Evolutionary conservation across 2,888 invertebrate species (phyloP), one percentile per base, ranked within the genome.

Genomic region (Drosophila macrothrix): DNA sequence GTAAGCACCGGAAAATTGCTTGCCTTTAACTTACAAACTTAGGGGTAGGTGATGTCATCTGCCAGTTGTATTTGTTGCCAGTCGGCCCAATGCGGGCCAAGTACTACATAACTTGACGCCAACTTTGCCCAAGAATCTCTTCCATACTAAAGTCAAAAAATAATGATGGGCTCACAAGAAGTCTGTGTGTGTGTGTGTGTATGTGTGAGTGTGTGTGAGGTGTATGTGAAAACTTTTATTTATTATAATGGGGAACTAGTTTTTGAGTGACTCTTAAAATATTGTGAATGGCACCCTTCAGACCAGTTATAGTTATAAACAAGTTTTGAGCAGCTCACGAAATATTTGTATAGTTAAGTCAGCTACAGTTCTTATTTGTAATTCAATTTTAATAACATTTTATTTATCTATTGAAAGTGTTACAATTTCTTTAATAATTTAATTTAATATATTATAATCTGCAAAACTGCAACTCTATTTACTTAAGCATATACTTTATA

Each of bases 1-100:
- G 63, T 64, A 72, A 76, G 67, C 60, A 67, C 71, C 61, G 56
- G 67, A 67, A 72, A 76, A 76, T 76, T 76, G 66, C 72, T 72
- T 73, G 73, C 62, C 60, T 43, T 67, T 61, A 64, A 72, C 68
- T 77, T 64, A 39, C 56, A 31, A 54, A 66, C 46, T 41, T 55
- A 28, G 39, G 70, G 41, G 9, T 52, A 49, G 61, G 64, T 72
- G 72, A 59, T 67, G 67, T 68, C 67, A 73, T 62, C 73, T 62
- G 46, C 25, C 53, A 58, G 67, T 64, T 58, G 70, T 66, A 62
- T 60, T 60, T 63, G 58, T 33, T 65, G 67, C 61, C 61, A 59
- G 65, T 43, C 53, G 50, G 12, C 65, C 56, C 56, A 64, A 60
- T 73, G 64, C 46, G 46, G 54, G 43, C 56, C 64, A 70, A 65